Evolutionary conservation across 2,888 invertebrate genomes (phyloP).

Genomic region (Crossocerus cetratus): DNA sequence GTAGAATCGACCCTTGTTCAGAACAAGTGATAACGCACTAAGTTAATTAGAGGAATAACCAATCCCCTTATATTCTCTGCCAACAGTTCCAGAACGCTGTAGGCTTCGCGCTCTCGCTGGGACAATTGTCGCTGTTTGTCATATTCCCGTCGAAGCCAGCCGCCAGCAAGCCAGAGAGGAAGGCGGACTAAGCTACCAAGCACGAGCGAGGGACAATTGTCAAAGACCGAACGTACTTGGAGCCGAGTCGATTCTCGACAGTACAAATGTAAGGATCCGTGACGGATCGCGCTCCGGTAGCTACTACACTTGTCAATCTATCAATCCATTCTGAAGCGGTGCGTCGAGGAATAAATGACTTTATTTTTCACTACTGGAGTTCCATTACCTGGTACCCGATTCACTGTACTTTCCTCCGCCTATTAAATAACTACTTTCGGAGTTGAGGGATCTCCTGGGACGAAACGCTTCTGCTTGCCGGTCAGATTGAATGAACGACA

Average conservation of each 20-base stretch:
- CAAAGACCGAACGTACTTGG: neutral
- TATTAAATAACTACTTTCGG: no score
- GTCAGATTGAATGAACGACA: no score
- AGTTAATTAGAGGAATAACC: neutral
- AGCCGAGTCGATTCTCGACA: neutral
- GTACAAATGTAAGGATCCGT: no score
- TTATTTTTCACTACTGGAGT: neutral
- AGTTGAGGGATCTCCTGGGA: no score
- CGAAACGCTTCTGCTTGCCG: no score
- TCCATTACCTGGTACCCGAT: neutral
- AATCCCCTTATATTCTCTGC: constrained; percentile 29
- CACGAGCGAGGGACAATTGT: neutral
- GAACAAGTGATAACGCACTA: neutral
- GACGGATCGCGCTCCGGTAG: no score
- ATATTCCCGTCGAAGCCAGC: constrained; percentile 81
- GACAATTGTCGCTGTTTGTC: constrained; percentile 84
- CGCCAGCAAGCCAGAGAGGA: constrained; percentile 21
- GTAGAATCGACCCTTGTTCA: constrained; percentile 67
- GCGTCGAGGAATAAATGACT: constrained; percentile 10
- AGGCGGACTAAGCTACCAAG: constrained; percentile 28
- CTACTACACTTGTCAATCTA: no score
- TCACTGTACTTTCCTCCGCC: neutral
- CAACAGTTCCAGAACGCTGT: constrained; percentile 86
- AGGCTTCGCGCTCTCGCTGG: constrained; percentile 80
- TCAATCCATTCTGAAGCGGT: neutral